Evolutionary conservation across 2,888 invertebrate species (phyloP).

Genomic region (Halictus quadricinctus): DNA sequence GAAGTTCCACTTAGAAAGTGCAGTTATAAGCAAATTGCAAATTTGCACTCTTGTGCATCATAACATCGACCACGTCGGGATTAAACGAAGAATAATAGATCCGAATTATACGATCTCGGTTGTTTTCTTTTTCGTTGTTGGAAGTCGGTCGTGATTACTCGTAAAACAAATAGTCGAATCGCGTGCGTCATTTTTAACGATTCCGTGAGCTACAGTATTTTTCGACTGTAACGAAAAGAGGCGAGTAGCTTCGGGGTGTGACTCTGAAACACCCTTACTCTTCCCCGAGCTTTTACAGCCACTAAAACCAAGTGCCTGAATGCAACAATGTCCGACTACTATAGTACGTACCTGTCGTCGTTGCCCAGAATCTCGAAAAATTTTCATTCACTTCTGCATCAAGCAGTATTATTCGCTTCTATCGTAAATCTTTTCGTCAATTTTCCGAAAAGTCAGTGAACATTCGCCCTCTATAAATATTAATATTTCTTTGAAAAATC

Average conservation of each 20-base stretch:
- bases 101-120: neutral
- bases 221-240: slow-evolving; percentile 28
- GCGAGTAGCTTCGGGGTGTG: slow-evolving; percentile 27
- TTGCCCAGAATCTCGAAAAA: slow-evolving; percentile 13
- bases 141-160: slow-evolving; percentile 18
- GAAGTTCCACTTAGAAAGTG: neutral
- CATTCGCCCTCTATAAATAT: neutral
- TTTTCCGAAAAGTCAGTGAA: neutral
- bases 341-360: slow-evolving; percentile 29
- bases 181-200: slow-evolving; percentile 48
- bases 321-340: slow-evolving; percentile 20
- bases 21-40: neutral
- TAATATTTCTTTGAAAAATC: neutral
- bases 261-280: slow-evolving; percentile 38
- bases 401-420: neutral
- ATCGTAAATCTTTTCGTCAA: neutral
- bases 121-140: neutral
- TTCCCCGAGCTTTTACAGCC: slow-evolving; percentile 57
- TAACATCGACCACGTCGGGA: neutral
- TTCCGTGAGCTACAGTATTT: slow-evolving; percentile 29
- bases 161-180: slow-evolving; percentile 47
- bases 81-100: neutral
- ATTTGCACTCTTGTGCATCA: neutral
- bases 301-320: slow-evolving; percentile 55
- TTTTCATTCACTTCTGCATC: neutral